Evolutionary conservation across 53 echinoderm and acorn worm species (phyloP).

Genomic region (Actinopyga echinites): DNA sequence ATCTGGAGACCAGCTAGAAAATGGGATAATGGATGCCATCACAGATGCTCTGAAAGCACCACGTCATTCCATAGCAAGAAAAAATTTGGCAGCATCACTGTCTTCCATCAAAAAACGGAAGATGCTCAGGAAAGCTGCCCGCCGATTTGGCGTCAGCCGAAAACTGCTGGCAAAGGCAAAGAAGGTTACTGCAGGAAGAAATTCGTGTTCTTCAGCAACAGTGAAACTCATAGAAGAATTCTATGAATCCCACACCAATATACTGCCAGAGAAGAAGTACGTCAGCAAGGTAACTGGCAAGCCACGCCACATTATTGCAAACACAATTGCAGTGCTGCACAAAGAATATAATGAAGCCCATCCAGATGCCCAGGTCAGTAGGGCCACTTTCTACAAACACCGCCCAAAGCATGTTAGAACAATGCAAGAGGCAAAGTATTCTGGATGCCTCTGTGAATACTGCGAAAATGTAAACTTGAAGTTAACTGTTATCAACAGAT

Average conservation of each 20-base stretch:
- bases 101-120: slow-evolving; percentile 21
- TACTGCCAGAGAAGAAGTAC: slow-evolving; percentile 64
- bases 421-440: slow-evolving; percentile 47
- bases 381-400: slow-evolving; percentile 38
- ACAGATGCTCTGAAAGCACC: background rate
- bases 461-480: slow-evolving; percentile 67
- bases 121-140: slow-evolving; percentile 44
- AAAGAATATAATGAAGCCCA: slow-evolving; percentile 36
- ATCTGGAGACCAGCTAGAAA: background rate
- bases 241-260: slow-evolving; percentile 48
- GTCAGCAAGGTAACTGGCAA: slow-evolving; percentile 56
- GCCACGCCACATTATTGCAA: slow-evolving; percentile 42
- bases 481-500: slow-evolving; percentile 40
- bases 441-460: slow-evolving; percentile 66
- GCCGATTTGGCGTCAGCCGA: slow-evolving; percentile 23
- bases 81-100: slow-evolving; percentile 18
- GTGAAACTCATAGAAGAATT: slow-evolving; percentile 35
- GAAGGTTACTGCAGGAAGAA: slow-evolving; percentile 31
- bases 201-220: background rate
- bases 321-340: slow-evolving; percentile 24
- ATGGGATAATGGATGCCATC: background rate
- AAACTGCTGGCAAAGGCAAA: slow-evolving; percentile 40
- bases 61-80: background rate
- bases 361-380: slow-evolving; percentile 48
- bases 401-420: slow-evolving; percentile 58